Evolutionary conservation across 2,888 invertebrate species (phyloP).

Genomic region (Drosophila mimica): DNA sequence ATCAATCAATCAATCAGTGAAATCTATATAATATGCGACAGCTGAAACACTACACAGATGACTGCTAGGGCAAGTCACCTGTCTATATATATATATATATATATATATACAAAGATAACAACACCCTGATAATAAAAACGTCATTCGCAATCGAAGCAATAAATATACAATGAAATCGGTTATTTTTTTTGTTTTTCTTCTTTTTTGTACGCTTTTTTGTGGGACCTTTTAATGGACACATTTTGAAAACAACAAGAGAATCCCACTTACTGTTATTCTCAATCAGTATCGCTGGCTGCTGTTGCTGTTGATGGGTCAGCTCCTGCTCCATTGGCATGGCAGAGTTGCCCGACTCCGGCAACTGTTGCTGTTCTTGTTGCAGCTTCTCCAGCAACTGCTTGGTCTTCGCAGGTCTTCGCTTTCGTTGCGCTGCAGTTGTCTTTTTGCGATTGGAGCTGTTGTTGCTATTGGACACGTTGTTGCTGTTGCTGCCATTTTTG

Average conservation of each 20-base stretch:
- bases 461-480: slow-evolving; percentile 26
- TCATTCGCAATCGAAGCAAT: neutral
- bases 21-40: neutral
- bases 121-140: neutral
- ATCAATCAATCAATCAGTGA: neutral
- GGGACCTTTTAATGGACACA: neutral
- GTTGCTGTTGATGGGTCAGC: neutral
- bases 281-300: slow-evolving; percentile 2
- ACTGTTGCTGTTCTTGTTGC: neutral
- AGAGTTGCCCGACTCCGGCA: slow-evolving; percentile 7
- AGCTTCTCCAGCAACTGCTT: slow-evolving; percentile 10
- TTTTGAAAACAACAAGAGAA: neutral
- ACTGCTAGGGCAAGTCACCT: neutral
- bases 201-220: neutral
- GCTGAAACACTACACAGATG: neutral
- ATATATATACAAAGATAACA: neutral
- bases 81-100: neutral
- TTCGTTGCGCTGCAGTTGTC: slow-evolving; percentile 16
- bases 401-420: slow-evolving; percentile 24
- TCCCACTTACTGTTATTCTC: slow-evolving; percentile 57
- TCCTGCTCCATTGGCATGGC: neutral
- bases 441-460: slow-evolving; percentile 37
- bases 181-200: neutral
- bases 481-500: slow-evolving; percentile 58
- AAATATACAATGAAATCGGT: neutral